These are phyloP conservation scores for Labeo rohita DNA, from an alignment of 2,113 vertebrate genomes.

Conservation along the genomic window DNA sequence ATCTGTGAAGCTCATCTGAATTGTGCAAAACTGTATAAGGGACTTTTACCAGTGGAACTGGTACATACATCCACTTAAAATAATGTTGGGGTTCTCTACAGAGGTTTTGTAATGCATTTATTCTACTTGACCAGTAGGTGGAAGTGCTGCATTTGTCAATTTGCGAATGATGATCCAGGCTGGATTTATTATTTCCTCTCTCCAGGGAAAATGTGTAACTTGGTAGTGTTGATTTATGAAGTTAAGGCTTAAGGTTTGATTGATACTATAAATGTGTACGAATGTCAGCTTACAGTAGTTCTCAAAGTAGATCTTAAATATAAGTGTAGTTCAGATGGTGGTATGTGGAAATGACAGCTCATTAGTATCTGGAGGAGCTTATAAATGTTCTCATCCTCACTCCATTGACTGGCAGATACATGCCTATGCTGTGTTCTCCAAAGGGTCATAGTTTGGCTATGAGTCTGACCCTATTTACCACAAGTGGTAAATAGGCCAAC, in stretches of 20 bases:
- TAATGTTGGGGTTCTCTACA: not conserved
- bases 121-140: slow-evolving; percentile 38
- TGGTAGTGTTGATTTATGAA: not conserved
- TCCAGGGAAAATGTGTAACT: not conserved
- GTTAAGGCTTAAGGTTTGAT: not conserved
- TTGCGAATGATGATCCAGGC: not conserved
- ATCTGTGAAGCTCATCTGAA: too few relatives aligned
- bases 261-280: not conserved
- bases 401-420: not conserved
- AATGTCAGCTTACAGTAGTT: not conserved
- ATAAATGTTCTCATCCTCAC: not conserved
- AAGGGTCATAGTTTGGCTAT: not conserved
- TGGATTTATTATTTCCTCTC: not conserved
- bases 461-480: not conserved
- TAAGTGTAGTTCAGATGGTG: not conserved
- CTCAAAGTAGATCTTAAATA: not conserved
- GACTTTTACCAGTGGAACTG: too few relatives aligned
- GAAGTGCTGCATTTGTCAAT: not conserved
- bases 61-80: not conserved
- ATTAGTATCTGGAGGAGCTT: not conserved
- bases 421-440: not conserved
- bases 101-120: too few relatives aligned
- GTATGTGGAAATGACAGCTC: not conserved
- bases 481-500: not conserved
- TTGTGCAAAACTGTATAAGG: too few relatives aligned